These are phyloP conservation scores for Tetranychus piercei DNA, from an alignment of 2,888 invertebrate genomes.

Conservation along the genomic window DNA sequence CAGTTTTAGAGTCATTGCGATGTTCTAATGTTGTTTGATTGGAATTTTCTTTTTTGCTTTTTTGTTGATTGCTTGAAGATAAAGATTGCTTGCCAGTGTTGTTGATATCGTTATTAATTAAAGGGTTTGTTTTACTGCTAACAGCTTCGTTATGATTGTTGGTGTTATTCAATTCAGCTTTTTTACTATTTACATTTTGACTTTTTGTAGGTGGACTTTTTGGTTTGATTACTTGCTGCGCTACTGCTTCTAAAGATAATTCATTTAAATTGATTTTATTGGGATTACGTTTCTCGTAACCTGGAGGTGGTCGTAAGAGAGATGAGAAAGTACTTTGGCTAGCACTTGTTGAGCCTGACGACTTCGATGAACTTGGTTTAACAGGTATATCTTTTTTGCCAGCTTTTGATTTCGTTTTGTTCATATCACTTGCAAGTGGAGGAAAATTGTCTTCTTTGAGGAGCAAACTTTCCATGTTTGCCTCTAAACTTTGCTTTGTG, in stretches of 20 bases:
- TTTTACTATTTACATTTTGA: not conserved
- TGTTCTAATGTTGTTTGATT: not conserved
- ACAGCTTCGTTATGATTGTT: not conserved
- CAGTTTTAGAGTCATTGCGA: not conserved
- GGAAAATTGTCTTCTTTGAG: not conserved
- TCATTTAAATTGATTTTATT: not conserved
- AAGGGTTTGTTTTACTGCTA: not conserved
- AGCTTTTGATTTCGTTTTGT: not conserved
- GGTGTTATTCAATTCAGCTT: not conserved
- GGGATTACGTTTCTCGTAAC: not conserved
- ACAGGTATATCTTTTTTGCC: not conserved
- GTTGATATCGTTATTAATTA: not conserved
- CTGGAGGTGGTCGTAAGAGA: not conserved
- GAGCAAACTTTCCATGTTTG: not conserved
- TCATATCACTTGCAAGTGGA: not conserved
- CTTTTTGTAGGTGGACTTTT: not conserved
- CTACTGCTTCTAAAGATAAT: slow-evolving; percentile 23
- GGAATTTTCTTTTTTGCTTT: not conserved
- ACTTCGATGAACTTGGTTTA: not conserved
- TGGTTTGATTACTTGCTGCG: slow-evolving; percentile 20
- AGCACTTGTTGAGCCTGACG: not conserved
- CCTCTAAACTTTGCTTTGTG: not conserved
- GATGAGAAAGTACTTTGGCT: not conserved
- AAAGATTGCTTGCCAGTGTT: not conserved
- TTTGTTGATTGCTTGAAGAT: not conserved